Evolutionary conservation across 2,113 vertebrate species (phyloP), one percentile per base, ranked within the genome.

Genomic region (Clinocottus analis): DNA sequence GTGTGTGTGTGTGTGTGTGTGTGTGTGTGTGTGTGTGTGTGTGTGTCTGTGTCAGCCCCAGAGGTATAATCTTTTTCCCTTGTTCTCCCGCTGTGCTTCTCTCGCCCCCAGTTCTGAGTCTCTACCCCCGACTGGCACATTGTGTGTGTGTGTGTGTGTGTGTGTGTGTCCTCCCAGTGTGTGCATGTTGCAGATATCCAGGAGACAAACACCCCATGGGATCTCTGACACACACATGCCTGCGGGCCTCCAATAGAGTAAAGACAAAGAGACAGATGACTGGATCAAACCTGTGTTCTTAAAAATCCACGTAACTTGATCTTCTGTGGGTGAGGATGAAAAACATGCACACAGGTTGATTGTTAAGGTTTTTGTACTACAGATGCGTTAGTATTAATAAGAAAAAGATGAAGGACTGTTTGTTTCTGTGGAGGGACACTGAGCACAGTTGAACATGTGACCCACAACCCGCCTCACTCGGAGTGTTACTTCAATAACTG

Each of bases 11-110:
- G n/a, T n/a, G n/a, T n/a, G n/a, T n/a, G n/a, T n/a, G n/a, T n/a
- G n/a, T n/a, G n/a, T n/a, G n/a, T n/a, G n/a, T n/a, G n/a, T n/a
- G n/a, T n/a, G n/a, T n/a, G n/a, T n/a, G n/a, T n/a, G n/a, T n/a
- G n/a, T n/a, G n/a, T n/a, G n/a, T n/a, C n/a, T 71, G 71, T 80
- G 41, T 74, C 59, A 77, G 66, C 60, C 81, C 65, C 82, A 79
- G 59, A 80, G 85, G 80, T 85, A 71, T 90, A 87, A 86, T 89
- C 56, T 85, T 83, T 76, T 84, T 61, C 59, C 85, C 67, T 75
- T 81, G 77, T 85, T 62, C 68, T 84, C 91, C 85, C 12, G 59
- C 85, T 81, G 91, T 23, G 84, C 55, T 45, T 55, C 79, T 87
- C 78, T 77, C 62, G 79, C 65, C 65, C 60, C 6, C 14, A 78